Evolutionary conservation across 1,140 invertebrate species (phyloP).

Genomic region (Neocloeon triangulifer): DNA sequence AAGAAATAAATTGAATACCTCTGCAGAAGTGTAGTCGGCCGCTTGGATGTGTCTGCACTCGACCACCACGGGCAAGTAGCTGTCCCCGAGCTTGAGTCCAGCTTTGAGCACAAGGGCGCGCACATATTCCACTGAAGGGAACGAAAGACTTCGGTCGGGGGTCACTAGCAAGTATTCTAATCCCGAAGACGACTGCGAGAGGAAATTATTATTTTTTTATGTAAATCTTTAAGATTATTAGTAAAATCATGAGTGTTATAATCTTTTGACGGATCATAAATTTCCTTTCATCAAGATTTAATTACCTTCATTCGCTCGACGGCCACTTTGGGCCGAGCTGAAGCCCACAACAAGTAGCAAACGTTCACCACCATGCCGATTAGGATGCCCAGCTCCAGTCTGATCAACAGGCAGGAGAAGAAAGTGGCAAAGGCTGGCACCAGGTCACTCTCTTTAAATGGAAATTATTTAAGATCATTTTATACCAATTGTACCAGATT

Average conservation of each 20-base stretch:
- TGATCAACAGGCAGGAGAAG: constrained; percentile 36
- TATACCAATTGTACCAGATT: not conserved
- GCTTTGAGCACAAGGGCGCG: constrained; percentile 47
- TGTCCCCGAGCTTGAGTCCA: constrained; percentile 27
- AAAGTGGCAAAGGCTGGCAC: constrained; percentile 42
- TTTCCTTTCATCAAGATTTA: not conserved
- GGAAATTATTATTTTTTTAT: constrained; percentile 1
- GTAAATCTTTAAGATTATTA: not conserved
- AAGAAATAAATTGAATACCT: too few relatives aligned
- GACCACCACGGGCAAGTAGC: constrained; percentile 39
- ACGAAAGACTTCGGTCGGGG: constrained; percentile 45
- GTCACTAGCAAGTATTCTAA: constrained; percentile 42
- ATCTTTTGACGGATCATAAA: not conserved
- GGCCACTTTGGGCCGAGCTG: constrained; percentile 40
- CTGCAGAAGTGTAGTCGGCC: constrained; percentile 50
- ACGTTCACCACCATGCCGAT: constrained; percentile 48
- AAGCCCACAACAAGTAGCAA: constrained; percentile 43
- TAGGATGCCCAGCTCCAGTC: constrained; percentile 49
- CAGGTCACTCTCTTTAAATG: constrained; percentile 39
- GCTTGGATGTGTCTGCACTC: constrained; percentile 53
- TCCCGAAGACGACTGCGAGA: constrained; percentile 26
- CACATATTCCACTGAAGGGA: constrained; percentile 58
- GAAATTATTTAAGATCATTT: constrained; percentile 6
- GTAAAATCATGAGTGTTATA: not conserved
- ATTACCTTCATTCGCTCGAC: constrained; percentile 28